Conservation (phyloP, 2,797 vertebrate genomes). For the Mormyrops boulengeri region DNA sequence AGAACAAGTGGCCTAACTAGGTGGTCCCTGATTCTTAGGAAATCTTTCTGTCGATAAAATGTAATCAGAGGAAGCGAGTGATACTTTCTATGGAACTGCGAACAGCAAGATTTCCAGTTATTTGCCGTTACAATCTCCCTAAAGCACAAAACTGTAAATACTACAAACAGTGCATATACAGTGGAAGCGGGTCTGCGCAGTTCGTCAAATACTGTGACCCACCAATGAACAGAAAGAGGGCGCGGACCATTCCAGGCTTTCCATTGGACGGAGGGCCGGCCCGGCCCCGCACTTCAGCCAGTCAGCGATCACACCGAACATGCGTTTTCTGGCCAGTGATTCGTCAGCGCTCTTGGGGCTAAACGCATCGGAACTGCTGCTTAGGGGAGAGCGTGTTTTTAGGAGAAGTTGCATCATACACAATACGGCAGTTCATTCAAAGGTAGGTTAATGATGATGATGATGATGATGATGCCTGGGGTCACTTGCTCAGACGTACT, state of each 20-base stretch:
- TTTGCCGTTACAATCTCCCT: neutral
- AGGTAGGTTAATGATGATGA: constrained; percentile 25
- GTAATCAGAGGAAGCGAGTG: neutral
- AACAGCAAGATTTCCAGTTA: neutral
- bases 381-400: neutral
- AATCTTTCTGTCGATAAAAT: neutral
- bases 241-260: constrained; percentile 21
- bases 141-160: neutral
- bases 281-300: constrained; percentile 29
- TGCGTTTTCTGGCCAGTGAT: constrained; percentile 10
- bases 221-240: constrained; percentile 25
- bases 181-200: neutral
- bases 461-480: neutral
- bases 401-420: neutral
- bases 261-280: constrained; percentile 27
- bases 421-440: neutral
- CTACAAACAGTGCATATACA: neutral
- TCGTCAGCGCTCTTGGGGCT: constrained; percentile 20
- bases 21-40: neutral
- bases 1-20: neutral
- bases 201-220: neutral
- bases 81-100: neutral
- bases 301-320: constrained; percentile 23
- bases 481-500: too few species aligned
- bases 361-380: constrained; percentile 22